phyloP scores from a whole-genome alignment of 2,113 vertebrate genomes.

The Mus pahari region DNA sequence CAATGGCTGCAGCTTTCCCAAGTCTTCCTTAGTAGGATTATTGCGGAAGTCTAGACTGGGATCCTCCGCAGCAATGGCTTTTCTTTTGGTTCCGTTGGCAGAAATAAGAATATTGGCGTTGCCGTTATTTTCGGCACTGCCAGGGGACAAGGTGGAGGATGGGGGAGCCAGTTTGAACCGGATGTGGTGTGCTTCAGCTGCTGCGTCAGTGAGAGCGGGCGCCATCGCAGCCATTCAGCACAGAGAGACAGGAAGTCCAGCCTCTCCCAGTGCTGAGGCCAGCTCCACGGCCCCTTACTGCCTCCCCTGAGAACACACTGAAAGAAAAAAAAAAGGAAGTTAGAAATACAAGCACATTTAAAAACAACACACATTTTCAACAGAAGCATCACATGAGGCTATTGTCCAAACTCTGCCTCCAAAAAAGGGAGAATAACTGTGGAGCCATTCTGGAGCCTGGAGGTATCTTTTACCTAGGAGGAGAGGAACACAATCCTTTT shows the following conservation, averaged over 20 bases:
- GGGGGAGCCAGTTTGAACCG: constrained; percentile 99
- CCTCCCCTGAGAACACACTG: constrained; percentile 93
- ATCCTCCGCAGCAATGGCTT: constrained; percentile 91
- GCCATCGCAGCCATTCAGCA: constrained; percentile 99
- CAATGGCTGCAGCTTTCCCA: constrained; percentile 95
- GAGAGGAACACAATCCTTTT: background rate
- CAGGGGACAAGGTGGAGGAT: constrained; percentile 96
- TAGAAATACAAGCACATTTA: constrained; percentile 56
- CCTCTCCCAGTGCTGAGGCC: constrained; percentile 92
- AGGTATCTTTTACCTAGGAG: background rate
- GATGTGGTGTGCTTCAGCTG: constrained; percentile 99
- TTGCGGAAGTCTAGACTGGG: constrained; percentile 91
- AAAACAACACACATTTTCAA: constrained; percentile 68
- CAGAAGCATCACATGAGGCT: constrained; percentile 56
- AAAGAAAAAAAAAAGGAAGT: constrained; percentile 69
- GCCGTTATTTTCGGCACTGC: constrained; percentile 97
- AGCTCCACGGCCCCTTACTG: constrained; percentile 94
- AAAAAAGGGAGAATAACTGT: background rate
- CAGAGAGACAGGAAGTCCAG: constrained; percentile 94
- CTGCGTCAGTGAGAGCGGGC: constrained; percentile 99
- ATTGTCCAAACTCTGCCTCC: constrained; percentile 16
- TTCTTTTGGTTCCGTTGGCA: constrained; percentile 93
- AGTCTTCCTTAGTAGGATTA: constrained; percentile 90
- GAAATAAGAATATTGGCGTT: constrained; percentile 96
- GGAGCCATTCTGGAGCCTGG: background rate